These are phyloP conservation scores for Microtus agrestis DNA, from an alignment of 2,797 vertebrate genomes.

Conservation along the genomic window DNA sequence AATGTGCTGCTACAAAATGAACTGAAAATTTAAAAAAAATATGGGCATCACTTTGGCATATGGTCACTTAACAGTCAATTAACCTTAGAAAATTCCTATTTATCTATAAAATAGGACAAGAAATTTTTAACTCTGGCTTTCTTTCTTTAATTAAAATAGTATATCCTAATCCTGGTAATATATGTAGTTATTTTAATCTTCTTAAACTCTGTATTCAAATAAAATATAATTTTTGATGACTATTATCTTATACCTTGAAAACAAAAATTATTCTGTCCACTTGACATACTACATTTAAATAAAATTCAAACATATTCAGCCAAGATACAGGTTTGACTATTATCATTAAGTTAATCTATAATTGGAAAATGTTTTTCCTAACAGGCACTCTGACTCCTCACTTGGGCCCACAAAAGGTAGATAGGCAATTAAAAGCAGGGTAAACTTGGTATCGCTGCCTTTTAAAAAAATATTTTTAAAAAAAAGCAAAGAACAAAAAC, in stretches of 20 bases:
- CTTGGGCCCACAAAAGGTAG: not conserved
- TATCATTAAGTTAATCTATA: not conserved
- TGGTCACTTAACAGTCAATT: not conserved
- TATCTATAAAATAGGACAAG: not conserved
- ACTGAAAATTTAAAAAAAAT: slow-evolving; percentile 11
- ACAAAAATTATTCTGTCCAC: not conserved
- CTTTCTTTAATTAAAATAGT: not conserved
- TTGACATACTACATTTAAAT: not conserved
- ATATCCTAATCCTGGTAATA: not conserved
- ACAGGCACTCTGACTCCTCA: not conserved
- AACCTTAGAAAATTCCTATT: slow-evolving; percentile 35
- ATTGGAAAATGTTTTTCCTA: not conserved
- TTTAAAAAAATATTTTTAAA: not conserved
- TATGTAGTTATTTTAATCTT: slow-evolving; percentile 20
- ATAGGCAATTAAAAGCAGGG: not conserved
- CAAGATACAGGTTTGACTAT: slow-evolving; percentile 22
- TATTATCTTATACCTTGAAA: not conserved
- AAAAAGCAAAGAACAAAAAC: not conserved
- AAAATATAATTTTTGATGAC: slow-evolving; percentile 25
- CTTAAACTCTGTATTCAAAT: not conserved
- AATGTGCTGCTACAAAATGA: not conserved
- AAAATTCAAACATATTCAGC: not conserved
- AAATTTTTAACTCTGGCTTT: not conserved
- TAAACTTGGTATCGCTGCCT: not conserved
- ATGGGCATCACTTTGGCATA: not conserved